Conservation (phyloP, 2,797 vertebrate genomes). For the Leptatherina wallacei region DNA sequence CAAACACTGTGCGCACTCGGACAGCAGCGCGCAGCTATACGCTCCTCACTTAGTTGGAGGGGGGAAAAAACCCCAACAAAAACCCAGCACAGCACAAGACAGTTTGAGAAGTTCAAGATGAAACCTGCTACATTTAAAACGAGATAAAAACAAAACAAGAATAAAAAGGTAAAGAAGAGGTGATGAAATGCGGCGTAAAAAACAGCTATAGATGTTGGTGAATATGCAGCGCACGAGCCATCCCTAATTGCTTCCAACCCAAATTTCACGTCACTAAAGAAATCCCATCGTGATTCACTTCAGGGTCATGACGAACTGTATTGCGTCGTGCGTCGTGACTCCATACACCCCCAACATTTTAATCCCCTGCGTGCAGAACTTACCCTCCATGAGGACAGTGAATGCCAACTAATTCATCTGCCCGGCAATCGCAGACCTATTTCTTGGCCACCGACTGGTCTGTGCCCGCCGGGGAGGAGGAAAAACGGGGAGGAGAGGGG, state of each 20-base stretch:
- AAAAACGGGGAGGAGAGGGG: conserved; percentile 26
- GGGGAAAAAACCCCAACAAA: no score
- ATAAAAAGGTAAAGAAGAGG: not conserved
- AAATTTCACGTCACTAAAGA: conserved; percentile 76
- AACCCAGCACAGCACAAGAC: not conserved
- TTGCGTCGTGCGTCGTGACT: conserved; percentile 81
- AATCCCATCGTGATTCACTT: conserved; percentile 74
- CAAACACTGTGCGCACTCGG: conserved; percentile 32
- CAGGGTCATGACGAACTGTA: conserved; percentile 73
- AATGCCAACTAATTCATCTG: conserved; percentile 47
- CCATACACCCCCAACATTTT: conserved; percentile 50
- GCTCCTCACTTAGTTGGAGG: conserved; percentile 7
- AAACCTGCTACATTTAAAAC: not conserved
- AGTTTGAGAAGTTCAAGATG: conserved; percentile 20
- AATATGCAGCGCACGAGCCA: conserved; percentile 44
- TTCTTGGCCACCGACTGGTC: conserved; percentile 41
- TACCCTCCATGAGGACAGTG: conserved; percentile 46
- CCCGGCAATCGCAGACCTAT: conserved; percentile 29
- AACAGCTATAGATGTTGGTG: conserved; percentile 31
- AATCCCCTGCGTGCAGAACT: conserved; percentile 32
- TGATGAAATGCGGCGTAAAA: not conserved
- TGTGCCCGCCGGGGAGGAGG: conserved; percentile 46
- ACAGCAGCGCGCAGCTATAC: conserved; percentile 38
- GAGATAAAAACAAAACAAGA: not conserved
- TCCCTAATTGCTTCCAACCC: conserved; percentile 63